phyloP scores from a whole-genome alignment of 2,797 vertebrate genomes.

The Coregonus sp. region DNA sequence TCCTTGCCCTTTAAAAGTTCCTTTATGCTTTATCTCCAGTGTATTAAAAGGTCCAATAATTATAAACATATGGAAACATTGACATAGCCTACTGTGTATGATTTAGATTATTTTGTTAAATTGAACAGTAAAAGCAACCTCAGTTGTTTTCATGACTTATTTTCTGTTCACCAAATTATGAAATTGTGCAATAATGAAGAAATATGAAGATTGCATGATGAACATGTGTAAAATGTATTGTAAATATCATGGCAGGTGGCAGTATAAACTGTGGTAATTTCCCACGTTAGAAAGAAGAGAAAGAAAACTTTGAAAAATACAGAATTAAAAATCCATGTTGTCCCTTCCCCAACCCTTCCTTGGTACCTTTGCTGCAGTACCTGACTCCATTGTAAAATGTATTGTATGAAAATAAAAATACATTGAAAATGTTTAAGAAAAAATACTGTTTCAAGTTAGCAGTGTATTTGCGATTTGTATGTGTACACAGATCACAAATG shows the following conservation, averaged over 20 bases:
- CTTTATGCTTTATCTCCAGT: background rate
- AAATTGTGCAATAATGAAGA: constrained; percentile 29
- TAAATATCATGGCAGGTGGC: constrained; percentile 33
- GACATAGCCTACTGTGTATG: background rate
- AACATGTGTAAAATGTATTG: constrained; percentile 20
- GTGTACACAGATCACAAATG: background rate
- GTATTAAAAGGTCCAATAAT: background rate
- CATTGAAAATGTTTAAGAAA: constrained; percentile 21
- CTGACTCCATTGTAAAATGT: constrained; percentile 30
- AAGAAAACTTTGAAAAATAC: background rate
- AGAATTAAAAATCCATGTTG: constrained; percentile 5
- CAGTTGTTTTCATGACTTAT: background rate
- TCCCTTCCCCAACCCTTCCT: constrained; percentile 1
- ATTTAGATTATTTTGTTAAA: background rate
- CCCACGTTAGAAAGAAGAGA: constrained; percentile 20
- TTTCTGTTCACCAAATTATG: constrained; percentile 17
- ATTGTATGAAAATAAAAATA: constrained; percentile 33
- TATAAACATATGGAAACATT: background rate
- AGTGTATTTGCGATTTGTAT: background rate
- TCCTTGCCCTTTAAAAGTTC: too few relatives aligned
- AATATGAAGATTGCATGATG: background rate
- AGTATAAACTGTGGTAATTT: constrained; percentile 28
- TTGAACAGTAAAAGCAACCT: background rate
- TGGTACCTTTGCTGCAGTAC: background rate
- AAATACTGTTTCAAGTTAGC: background rate